phyloP scores from a whole-genome alignment of 2,888 invertebrate genomes.

The Lampropteryx suffumata region DNA sequence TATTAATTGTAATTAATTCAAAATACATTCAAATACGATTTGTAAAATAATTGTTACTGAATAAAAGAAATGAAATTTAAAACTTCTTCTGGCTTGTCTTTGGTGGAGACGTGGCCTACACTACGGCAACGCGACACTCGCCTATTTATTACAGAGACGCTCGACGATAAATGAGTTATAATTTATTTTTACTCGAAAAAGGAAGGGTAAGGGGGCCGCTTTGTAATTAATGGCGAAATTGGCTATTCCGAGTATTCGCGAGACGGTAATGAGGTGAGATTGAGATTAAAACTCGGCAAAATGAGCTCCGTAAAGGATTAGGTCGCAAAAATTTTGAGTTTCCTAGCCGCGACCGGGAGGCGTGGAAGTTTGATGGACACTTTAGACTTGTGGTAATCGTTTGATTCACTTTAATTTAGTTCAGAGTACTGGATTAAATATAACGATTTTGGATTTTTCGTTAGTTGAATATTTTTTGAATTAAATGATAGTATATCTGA shows the following conservation, averaged over 20 bases:
- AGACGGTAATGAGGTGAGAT: constrained; percentile 80
- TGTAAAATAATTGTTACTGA: too few species aligned
- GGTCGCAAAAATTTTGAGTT: constrained; percentile 51
- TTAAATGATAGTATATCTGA: too few species aligned
- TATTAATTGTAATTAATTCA: too few species aligned
- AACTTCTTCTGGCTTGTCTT: not conserved
- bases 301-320: constrained; percentile 74
- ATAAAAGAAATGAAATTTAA: too few species aligned
- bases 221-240: constrained; percentile 80
- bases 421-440: too few species aligned
- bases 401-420: not conserved
- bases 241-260: constrained; percentile 80
- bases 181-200: constrained; percentile 81
- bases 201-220: constrained; percentile 69
- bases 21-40: too few species aligned
- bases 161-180: constrained; percentile 79
- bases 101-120: not conserved
- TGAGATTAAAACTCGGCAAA: constrained; percentile 78
- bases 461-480: too few species aligned
- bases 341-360: constrained; percentile 43
- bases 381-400: constrained; percentile 27
- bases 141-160: constrained; percentile 22
- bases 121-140: constrained; percentile 39
- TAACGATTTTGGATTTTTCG: too few species aligned
- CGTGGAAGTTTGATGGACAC: constrained; percentile 51